phyloP scores from a whole-genome alignment of 2,113 vertebrate genomes.

The Corydoras sp. region DNA sequence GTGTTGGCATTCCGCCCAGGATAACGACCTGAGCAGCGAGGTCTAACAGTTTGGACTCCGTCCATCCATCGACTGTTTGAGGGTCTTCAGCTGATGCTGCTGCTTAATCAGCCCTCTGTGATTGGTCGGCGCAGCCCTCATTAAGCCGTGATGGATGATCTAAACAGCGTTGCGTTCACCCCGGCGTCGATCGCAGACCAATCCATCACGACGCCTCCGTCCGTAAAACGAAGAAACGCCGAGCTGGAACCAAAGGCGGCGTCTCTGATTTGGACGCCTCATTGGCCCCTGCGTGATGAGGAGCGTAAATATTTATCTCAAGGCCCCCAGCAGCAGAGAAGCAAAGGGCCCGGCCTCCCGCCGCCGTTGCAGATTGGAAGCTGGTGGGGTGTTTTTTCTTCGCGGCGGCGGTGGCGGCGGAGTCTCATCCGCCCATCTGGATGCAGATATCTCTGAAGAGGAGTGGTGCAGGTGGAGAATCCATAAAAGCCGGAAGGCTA shows the following conservation, averaged over 20 bases:
- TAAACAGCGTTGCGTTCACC: constrained; percentile 40
- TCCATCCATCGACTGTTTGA: constrained; percentile 54
- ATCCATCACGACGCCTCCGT: constrained; percentile 23
- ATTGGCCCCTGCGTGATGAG: no score
- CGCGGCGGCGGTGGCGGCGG: no score
- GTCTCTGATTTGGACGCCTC: no score
- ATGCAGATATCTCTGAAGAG: neutral
- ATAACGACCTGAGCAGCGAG: constrained; percentile 25
- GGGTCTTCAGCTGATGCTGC: constrained; percentile 55
- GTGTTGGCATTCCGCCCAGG: constrained; percentile 17
- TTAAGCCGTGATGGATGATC: constrained; percentile 48
- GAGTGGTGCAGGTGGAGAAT: constrained; percentile 11
- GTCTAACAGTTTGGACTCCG: constrained; percentile 51
- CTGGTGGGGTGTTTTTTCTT: neutral
- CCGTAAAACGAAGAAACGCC: no score
- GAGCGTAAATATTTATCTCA: no score
- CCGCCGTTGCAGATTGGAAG: no score
- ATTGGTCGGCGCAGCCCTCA: constrained; percentile 26
- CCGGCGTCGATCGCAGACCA: constrained; percentile 48
- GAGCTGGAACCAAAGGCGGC: no score
- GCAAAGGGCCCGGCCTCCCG: no score
- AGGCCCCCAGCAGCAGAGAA: no score
- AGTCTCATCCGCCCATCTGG: constrained; percentile 3
- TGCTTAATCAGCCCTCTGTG: constrained; percentile 57
- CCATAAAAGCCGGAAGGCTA: constrained; percentile 16